These are phyloP conservation scores for Labia minor DNA, from an alignment of 2,888 invertebrate genomes.

Conservation along the genomic window DNA sequence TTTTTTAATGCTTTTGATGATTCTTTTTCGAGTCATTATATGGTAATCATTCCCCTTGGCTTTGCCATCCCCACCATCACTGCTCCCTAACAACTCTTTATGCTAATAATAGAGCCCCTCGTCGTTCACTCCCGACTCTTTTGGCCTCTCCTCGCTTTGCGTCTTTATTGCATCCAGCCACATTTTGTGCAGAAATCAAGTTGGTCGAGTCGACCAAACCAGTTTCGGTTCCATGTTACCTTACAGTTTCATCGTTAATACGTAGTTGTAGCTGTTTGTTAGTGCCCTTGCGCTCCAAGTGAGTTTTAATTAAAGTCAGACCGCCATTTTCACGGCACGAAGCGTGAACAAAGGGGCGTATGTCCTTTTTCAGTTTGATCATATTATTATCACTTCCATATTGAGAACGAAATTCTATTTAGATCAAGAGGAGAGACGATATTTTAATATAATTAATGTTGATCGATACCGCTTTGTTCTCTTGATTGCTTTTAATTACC, in stretches of 20 bases:
- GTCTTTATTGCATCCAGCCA: background rate
- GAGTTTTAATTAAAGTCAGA: background rate
- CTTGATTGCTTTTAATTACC: slow-evolving; percentile 7
- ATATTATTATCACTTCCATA: background rate
- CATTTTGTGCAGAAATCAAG: slow-evolving; percentile 5
- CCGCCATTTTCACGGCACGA: slow-evolving; percentile 1
- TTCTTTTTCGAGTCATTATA: too few relatives aligned
- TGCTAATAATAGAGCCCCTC: too few relatives aligned
- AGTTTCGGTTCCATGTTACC: slow-evolving; percentile 2
- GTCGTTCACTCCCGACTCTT: too few relatives aligned
- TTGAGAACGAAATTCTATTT: background rate
- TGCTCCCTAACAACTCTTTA: too few relatives aligned
- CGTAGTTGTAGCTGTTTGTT: background rate
- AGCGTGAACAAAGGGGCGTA: background rate
- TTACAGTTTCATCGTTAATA: background rate
- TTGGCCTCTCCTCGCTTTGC: too few relatives aligned
- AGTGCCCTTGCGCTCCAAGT: background rate
- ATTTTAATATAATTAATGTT: background rate
- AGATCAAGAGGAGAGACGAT: background rate
- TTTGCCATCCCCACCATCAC: too few relatives aligned
- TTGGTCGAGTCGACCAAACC: background rate
- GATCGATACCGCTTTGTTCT: background rate
- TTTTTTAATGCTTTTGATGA: too few relatives aligned
- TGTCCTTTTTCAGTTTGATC: slow-evolving; percentile 1
- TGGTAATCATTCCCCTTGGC: too few relatives aligned